These are phyloP conservation scores for Rhabdophis nuchalis DNA, from an alignment of 2,797 vertebrate genomes.

Conservation along the genomic window DNA sequence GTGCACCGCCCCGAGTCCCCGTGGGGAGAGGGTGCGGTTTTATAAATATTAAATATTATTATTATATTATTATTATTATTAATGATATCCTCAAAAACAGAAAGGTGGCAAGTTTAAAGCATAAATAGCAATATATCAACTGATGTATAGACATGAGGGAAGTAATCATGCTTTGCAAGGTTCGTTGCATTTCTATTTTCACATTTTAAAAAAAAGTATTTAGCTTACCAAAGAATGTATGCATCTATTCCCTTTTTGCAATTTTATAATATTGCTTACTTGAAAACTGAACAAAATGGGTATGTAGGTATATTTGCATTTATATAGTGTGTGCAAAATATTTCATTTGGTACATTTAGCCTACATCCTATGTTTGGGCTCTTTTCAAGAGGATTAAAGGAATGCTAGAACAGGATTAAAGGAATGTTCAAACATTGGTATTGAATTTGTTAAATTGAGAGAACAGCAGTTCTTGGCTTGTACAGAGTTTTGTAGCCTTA, in stretches of 20 bases:
- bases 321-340: background rate
- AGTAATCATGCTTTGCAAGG: background rate
- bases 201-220: background rate
- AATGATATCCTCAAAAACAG: background rate
- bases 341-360: background rate
- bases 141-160: background rate
- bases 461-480: background rate
- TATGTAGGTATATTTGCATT: background rate
- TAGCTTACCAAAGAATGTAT: background rate
- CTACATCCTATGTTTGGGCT: background rate
- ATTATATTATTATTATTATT: too few species aligned
- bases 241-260: background rate
- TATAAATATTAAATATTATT: too few species aligned
- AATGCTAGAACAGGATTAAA: background rate
- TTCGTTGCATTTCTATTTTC: background rate
- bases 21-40: too few species aligned
- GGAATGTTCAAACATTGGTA: background rate
- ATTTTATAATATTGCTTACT: background rate
- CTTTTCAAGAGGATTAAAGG: background rate
- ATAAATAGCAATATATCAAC: background rate
- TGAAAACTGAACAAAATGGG: background rate
- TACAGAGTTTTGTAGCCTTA: background rate
- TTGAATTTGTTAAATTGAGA: background rate
- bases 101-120: background rate
- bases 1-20: too few species aligned